Conservation (phyloP, 2,113 vertebrate species). For the Morone saxatilis region DNA sequence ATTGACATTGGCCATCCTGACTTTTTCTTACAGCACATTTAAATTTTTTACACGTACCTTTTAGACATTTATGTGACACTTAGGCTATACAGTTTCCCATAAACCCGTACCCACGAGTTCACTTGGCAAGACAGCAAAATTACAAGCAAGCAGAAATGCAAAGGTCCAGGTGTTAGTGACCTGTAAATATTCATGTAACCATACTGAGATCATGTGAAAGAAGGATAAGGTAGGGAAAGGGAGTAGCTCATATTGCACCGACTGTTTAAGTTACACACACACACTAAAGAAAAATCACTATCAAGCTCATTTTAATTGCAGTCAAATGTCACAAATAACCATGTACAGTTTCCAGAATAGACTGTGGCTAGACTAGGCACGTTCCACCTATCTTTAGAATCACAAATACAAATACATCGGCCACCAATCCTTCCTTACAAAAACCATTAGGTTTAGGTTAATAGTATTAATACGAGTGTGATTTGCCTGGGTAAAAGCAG, state of each 20-base stretch:
- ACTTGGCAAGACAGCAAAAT: not conserved
- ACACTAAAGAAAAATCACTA: not conserved
- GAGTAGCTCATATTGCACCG: conserved; percentile 1
- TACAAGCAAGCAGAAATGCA: conserved; percentile 10
- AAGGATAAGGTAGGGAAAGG: not conserved
- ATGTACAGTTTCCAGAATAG: not conserved
- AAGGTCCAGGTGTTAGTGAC: not conserved
- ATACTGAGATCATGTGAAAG: not conserved
- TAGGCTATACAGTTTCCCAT: not conserved
- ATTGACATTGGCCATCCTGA: conserved; percentile 13
- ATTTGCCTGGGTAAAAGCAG: not conserved
- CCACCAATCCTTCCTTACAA: not conserved
- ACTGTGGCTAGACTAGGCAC: not conserved
- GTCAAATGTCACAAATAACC: not conserved
- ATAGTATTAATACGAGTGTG: not conserved
- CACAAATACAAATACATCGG: not conserved
- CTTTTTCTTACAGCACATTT: not conserved
- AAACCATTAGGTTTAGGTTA: no score
- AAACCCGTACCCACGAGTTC: not conserved
- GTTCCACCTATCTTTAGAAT: not conserved
- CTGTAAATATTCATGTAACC: not conserved
- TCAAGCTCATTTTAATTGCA: not conserved
- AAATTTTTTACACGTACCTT: not conserved
- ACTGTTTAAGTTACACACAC: conserved; percentile 5
- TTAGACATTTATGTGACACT: not conserved